phyloP scores from a whole-genome alignment of 1,140 invertebrate species.

The Orius laevigatus region DNA sequence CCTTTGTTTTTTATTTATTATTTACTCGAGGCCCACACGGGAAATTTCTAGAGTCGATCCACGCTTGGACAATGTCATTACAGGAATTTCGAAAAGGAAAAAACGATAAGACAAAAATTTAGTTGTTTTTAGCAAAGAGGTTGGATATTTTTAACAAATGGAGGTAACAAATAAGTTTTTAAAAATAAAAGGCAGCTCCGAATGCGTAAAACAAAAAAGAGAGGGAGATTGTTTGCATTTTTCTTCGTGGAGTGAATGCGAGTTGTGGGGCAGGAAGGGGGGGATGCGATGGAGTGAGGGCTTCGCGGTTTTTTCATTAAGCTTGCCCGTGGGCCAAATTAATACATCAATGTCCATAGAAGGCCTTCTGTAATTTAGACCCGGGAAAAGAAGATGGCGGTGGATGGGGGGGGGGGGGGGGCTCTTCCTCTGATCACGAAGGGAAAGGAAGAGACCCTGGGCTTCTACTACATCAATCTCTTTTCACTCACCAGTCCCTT shows the following conservation, averaged over 20 bases:
- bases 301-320: constrained; percentile 7
- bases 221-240: background rate
- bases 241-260: background rate
- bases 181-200: too few relatives aligned
- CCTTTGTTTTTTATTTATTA: too few relatives aligned
- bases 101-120: too few relatives aligned
- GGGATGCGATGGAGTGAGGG: background rate
- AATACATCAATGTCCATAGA: constrained; percentile 7
- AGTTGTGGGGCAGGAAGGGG: background rate
- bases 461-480: constrained; percentile 7
- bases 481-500: background rate
- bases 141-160: too few relatives aligned
- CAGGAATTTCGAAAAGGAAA: too few relatives aligned
- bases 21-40: too few relatives aligned
- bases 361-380: constrained; percentile 7
- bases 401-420: background rate
- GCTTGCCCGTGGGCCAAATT: constrained; percentile 6
- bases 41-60: too few relatives aligned
- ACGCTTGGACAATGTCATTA: too few relatives aligned
- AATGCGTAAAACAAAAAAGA: background rate
- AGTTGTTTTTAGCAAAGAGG: too few relatives aligned
- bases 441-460: constrained; percentile 1
- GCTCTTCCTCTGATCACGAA: background rate
- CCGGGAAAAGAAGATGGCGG: background rate
- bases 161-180: too few relatives aligned